Evolutionary conservation across 2,113 vertebrate species (phyloP), one percentile per base, ranked within the genome.

Genomic region (Hoplias malabaricus): DNA sequence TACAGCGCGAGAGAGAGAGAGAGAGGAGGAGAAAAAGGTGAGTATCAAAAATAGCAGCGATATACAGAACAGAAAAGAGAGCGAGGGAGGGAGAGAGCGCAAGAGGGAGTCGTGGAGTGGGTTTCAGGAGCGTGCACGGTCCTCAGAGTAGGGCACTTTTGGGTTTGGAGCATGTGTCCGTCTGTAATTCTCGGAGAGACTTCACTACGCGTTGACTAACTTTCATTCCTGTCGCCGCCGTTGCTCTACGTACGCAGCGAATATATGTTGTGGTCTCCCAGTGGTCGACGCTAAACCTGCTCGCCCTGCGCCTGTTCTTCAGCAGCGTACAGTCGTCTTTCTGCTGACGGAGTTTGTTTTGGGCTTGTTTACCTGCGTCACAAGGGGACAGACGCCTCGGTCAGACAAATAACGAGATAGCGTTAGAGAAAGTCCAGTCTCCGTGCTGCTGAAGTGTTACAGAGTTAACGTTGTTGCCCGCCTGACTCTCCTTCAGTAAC

Each of bases 1-100:
- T 91, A 67, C 90, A 87, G 90, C 90, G 80, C 79, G 87, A 85
- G 90, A 89, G 87, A 82, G 83, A 84, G 87, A 88, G 91, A 87
- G 82, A 81, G 73, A 90, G 76, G 88, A 90, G 90, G 93, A 93
- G 92, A 75, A 90, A 78, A 88, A 90, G 90, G 93, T 93, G 92
- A 93, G 93, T 92, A 88, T 84, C 89, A 86, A 86, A 92, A 92
- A 93, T 92, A 92, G 91, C 86, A 90, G 88, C 90, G 89, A 88
- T 90, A 88, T 90, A 83, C 83, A 84, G 84, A n/a, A n/a, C n/a
- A n/a, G n/a, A n/a, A n/a, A n/a, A n/a, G 63, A 73, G 34, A 70
- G 80, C 63, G 87, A 70, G 46, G 42, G 73, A 72, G 69, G 72
- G 86, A 78, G 77, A 80, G 76, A 50, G 86, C 84, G 82, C 84